Percentiles rank a stretch among this genome's conserved stretches.
Evolutionary conservation across 2,888 invertebrate genomes (phyloP).

Genomic region (Ecliptopera silaceata): DNA sequence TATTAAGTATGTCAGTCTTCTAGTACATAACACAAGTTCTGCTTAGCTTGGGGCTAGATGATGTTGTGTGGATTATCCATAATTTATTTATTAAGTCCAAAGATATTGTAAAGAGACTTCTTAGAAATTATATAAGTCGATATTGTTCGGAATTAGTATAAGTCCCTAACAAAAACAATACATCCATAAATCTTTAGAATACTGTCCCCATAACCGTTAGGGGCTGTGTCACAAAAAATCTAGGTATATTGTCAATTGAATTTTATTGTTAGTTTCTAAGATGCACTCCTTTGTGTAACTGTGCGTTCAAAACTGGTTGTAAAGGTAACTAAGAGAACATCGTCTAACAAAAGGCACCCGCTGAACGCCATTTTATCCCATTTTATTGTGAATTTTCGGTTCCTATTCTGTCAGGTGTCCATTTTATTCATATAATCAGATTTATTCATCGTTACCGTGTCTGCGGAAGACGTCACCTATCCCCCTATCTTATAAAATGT

Average conservation of each 20-base stretch:
- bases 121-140: background rate
- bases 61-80: no score
- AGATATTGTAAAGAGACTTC: no score
- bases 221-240: slow-evolving; percentile 61
- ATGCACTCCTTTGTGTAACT: slow-evolving; percentile 79
- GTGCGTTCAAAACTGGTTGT: slow-evolving; percentile 79
- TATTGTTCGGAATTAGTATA: slow-evolving; percentile 36
- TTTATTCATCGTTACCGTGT: slow-evolving; percentile 54
- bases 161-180: slow-evolving; percentile 68
- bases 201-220: slow-evolving; percentile 72
- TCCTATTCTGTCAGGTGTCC: slow-evolving; percentile 70
- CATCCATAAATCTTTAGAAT: slow-evolving; percentile 71
- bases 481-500: no score
- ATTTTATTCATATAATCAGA: slow-evolving; percentile 59
- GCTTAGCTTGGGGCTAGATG: no score
- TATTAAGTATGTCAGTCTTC: no score
- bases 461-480: slow-evolving; percentile 43
- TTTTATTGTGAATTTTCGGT: slow-evolving; percentile 62
- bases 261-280: slow-evolving; percentile 81
- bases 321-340: slow-evolving; percentile 70
- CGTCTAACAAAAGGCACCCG: slow-evolving; percentile 69
- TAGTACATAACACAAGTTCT: no score
- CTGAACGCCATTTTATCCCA: slow-evolving; percentile 71
- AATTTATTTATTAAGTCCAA: no score
- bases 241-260: slow-evolving; percentile 81